Conservation (phyloP, 2,113 vertebrate species). For the Delphinus delphis region DNA sequence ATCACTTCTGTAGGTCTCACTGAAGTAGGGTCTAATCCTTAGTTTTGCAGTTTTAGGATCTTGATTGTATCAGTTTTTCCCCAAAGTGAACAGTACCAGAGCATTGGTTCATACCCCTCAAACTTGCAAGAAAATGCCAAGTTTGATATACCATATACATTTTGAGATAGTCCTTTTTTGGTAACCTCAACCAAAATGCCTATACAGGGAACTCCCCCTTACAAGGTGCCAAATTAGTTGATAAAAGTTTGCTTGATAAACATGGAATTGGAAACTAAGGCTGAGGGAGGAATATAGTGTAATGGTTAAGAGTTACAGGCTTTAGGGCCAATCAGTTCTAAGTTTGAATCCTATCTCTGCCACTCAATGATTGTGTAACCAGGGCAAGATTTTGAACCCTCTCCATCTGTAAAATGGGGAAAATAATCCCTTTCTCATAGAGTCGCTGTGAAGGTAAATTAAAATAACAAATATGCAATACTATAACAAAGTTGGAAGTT, state of each 20-base stretch:
- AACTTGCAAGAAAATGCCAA: not conserved
- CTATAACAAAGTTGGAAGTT: not conserved
- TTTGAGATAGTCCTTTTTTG: conserved; percentile 1
- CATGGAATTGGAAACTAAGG: not conserved
- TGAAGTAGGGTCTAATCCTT: not conserved
- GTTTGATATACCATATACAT: not conserved
- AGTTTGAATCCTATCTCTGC: conserved; percentile 20
- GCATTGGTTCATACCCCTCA: not conserved
- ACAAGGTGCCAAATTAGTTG: not conserved
- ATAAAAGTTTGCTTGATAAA: not conserved
- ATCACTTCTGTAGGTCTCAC: not conserved
- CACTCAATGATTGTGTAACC: not conserved
- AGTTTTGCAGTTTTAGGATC: conserved; percentile 23
- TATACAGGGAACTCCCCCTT: not conserved
- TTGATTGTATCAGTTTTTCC: not conserved
- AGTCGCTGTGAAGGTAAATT: not conserved
- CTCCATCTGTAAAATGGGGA: not conserved
- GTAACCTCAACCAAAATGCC: not conserved
- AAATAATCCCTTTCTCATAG: not conserved
- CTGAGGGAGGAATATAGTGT: not conserved
- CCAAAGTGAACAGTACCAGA: not conserved
- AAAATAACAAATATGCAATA: not conserved
- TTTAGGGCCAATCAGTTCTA: not conserved
- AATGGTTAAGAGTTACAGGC: not conserved
- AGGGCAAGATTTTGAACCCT: not conserved